These are phyloP conservation scores for Atherix ibis DNA, from an alignment of 2,888 invertebrate species.

Conservation along the genomic window DNA sequence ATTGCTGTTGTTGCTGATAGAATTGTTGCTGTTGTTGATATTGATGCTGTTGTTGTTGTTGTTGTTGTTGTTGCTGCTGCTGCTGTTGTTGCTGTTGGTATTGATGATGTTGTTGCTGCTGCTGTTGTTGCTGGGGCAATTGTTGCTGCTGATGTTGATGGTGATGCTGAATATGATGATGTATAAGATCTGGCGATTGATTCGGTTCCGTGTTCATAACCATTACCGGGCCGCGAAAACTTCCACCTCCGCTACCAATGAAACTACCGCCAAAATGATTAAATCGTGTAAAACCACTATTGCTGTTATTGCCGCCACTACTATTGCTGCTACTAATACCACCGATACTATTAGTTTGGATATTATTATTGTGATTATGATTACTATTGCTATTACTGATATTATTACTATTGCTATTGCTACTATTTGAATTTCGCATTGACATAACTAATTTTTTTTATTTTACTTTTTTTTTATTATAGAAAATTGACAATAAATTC, in stretches of 20 bases:
- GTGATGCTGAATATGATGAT: too few relatives aligned
- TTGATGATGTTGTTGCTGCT: slow-evolving; percentile 6
- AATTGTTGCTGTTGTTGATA: too few relatives aligned
- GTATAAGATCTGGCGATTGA: too few relatives aligned
- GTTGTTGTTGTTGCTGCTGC: slow-evolving; percentile 4
- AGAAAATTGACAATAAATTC: too few relatives aligned
- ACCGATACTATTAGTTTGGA: slow-evolving; percentile 5
- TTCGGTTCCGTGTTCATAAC: too few relatives aligned
- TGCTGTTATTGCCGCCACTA: slow-evolving; percentile 7
- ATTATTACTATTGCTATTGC: slow-evolving; percentile 6
- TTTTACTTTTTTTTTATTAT: too few relatives aligned
- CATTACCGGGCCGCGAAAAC: too few relatives aligned
- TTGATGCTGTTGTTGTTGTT: slow-evolving; percentile 8
- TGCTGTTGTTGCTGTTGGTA: slow-evolving; percentile 5
- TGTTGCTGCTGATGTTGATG: slow-evolving; percentile 4
- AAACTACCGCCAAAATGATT: too few relatives aligned
- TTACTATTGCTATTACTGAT: slow-evolving; percentile 5
- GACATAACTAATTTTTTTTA: slow-evolving; percentile 24
- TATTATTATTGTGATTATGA: slow-evolving; percentile 5
- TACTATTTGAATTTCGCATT: slow-evolving; percentile 29
- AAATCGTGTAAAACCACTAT: too few relatives aligned
- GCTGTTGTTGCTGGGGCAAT: slow-evolving; percentile 5
- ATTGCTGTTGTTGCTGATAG: slow-evolving; percentile 3
- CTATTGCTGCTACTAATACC: slow-evolving; percentile 4
- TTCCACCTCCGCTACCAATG: too few relatives aligned